Base-by-base conservation (phyloP, 2,113 vertebrate genomes). In the Acanthisitta chloris region DNA sequence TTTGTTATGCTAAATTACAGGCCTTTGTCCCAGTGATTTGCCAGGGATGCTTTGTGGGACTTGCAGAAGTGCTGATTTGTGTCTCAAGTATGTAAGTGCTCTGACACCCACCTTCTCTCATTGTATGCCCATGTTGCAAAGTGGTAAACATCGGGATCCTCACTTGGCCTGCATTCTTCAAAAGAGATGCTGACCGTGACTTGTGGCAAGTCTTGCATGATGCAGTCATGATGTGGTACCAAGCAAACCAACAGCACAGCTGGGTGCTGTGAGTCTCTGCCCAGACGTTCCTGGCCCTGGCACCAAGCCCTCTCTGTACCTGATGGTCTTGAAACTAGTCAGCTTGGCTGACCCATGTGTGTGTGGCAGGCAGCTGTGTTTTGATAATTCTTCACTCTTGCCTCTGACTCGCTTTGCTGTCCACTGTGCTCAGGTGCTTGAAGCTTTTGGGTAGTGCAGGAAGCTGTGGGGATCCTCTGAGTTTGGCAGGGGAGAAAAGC, bases 231-330 rank as follows among this genome's bases (percentile, higher is more conserved):
- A 11, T 24, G 17, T 34, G 65, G n/a, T 18, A 46, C 43, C 48
- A n/a, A 12, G n/a, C 38, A 69, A 46, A 38, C 21, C 0, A 9
- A 4, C 24, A 54, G 40, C 38, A 8, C 1, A 1, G 38, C 17
- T 26, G 42, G 20, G 20, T 51, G 36, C 49, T 77, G 8, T 23
- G 64, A 46, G 29, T 26, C 24, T 34, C 26, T 43, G 54, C 59
- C 26, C 2, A 4, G 45, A 4, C 12, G 26, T 31, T 16, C 38
- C 19, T 1, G 4, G 40, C 19, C 6, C 21, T 1, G 3, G 31
- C 28, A 9, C 36, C 28, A 25, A 79, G 46, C 33, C 25, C 17
- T 34, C 23, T 21, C 19, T 34, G 12, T 31, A 33, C 48, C 26
- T 49, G 48, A 17, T 40, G 1, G 2, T 40, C 46, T 45, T 5